Evolutionary conservation across 1,140 invertebrate genomes (phyloP).

Genomic region (Cylas formicarius): DNA sequence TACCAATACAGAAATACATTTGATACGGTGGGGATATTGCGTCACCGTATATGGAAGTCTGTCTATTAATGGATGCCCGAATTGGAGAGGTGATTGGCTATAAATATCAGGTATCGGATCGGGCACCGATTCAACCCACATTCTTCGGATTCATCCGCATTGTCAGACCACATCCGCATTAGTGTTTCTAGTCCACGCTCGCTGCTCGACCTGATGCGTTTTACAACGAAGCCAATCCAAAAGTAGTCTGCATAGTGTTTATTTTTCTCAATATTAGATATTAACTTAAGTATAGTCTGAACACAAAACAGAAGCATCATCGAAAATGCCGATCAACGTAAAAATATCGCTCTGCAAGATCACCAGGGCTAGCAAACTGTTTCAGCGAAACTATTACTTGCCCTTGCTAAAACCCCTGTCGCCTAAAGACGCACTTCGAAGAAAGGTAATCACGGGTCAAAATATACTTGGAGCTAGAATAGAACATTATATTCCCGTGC

Average conservation of each 20-base stretch:
- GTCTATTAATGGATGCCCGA: conserved; percentile 32
- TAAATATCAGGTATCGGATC: conserved; percentile 27
- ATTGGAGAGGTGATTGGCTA: conserved; percentile 28
- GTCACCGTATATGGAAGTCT: conserved; percentile 38
- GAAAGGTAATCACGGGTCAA: conserved; percentile 44
- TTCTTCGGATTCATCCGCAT: conserved; percentile 19
- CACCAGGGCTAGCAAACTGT: conserved; percentile 66
- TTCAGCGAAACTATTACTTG: conserved; percentile 77
- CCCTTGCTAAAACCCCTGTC: conserved; percentile 72
- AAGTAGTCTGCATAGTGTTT: conserved; percentile 6
- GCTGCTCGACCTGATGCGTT: conserved; percentile 17
- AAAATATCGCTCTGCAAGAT: conserved; percentile 68
- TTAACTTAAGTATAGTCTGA: not conserved
- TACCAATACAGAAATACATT: conserved; percentile 35
- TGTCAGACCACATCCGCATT: too few species aligned
- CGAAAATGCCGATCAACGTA: conserved; percentile 35
- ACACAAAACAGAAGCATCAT: conserved; percentile 12
- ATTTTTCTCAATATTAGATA: not conserved
- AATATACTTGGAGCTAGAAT: conserved; percentile 35
- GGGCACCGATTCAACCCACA: conserved; percentile 26
- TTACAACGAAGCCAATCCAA: conserved; percentile 10
- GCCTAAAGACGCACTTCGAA: conserved; percentile 66
- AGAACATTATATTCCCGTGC: conserved; percentile 67
- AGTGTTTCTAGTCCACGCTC: conserved; percentile 28
- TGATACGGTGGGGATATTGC: conserved; percentile 37